A percentile compares a stretch with the other conserved stretches of the same genome.
These are phyloP conservation scores for Heterotis niloticus DNA, from an alignment of 2,113 vertebrate species.

Conservation along the genomic window DNA sequence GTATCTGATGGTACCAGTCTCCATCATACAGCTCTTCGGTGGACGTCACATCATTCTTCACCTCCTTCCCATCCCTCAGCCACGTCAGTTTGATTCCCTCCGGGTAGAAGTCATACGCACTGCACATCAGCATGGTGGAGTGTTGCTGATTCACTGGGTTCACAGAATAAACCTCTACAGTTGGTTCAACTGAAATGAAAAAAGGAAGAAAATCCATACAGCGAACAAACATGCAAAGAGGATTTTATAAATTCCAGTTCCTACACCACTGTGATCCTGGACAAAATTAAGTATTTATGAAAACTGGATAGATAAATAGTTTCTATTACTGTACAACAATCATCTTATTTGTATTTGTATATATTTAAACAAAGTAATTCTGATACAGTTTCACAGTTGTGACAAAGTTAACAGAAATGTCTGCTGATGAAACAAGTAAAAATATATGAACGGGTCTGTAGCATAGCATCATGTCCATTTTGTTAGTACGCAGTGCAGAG, in stretches of 20 bases:
- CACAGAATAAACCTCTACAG: constrained; percentile 23
- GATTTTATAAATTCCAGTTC: no score
- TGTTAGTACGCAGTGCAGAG: background rate
- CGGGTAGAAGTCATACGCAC: constrained; percentile 44
- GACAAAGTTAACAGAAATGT: no score
- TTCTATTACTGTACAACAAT: no score
- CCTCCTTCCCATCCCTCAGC: constrained; percentile 35
- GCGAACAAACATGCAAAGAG: no score
- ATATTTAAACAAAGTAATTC: no score
- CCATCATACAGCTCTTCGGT: constrained; percentile 46
- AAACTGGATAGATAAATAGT: no score
- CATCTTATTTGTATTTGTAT: no score
- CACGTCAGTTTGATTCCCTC: constrained; percentile 40
- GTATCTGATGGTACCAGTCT: constrained; percentile 53
- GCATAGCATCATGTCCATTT: background rate
- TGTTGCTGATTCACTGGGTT: constrained; percentile 21
- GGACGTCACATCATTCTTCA: constrained; percentile 22
- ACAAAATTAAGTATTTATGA: no score
- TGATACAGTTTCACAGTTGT: no score
- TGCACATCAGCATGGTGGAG: constrained; percentile 38
- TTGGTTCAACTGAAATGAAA: constrained; percentile 33
- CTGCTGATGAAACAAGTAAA: background rate
- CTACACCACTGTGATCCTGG: no score
- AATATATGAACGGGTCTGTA: background rate
- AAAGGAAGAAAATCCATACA: background rate